Conservation (phyloP, 2,797 vertebrate species). For the Xenopus petersii region DNA sequence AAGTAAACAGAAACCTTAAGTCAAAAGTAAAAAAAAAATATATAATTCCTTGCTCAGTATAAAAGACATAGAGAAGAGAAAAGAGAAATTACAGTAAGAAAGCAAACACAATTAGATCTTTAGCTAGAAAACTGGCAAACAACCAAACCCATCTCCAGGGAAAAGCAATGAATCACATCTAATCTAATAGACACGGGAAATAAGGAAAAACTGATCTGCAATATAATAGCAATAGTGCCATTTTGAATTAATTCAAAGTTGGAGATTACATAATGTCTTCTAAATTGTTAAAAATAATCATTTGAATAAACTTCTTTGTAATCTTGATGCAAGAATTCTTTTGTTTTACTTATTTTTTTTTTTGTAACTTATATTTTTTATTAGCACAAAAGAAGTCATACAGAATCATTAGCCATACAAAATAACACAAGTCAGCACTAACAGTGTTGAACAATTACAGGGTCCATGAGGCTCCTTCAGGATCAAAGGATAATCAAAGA, state of each 20-base stretch:
- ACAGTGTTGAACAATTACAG: too few relatives aligned
- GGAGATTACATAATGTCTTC: slow-evolving; percentile 7
- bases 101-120: slow-evolving; percentile 31
- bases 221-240: slow-evolving; percentile 13
- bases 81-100: slow-evolving; percentile 28
- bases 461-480: too few relatives aligned
- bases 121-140: slow-evolving; percentile 34
- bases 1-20: slow-evolving; percentile 16
- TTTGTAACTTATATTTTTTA: too few relatives aligned
- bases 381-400: too few relatives aligned
- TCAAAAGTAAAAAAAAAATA: slow-evolving; percentile 20
- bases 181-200: slow-evolving; percentile 13
- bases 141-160: background rate
- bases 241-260: slow-evolving; percentile 15
- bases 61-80: background rate
- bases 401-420: too few relatives aligned
- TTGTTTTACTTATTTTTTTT: background rate
- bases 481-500: too few relatives aligned
- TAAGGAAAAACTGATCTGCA: slow-evolving; percentile 6
- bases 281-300: background rate
- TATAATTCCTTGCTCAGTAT: background rate
- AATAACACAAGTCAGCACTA: too few relatives aligned
- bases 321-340: background rate
- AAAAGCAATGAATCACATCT: slow-evolving; percentile 25
- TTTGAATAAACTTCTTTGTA: background rate